Conservation (phyloP, 2,888 invertebrate genomes). For the Oscheius myriophilus region DNA sequence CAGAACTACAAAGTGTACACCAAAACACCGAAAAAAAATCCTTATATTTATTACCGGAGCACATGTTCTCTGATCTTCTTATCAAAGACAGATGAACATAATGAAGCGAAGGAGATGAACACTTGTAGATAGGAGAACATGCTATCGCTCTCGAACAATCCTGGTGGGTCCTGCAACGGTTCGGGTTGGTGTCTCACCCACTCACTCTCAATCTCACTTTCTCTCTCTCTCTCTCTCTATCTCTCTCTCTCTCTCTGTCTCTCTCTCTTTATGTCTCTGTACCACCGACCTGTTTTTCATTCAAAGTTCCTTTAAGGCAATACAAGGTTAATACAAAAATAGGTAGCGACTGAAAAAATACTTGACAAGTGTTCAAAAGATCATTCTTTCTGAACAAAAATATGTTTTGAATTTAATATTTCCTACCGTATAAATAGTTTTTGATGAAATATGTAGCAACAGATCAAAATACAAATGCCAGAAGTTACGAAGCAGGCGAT, state of each 20-base stretch:
- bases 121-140: neutral
- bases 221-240: neutral
- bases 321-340: neutral
- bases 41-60: constrained; percentile 11
- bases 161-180: constrained; percentile 6
- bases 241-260: neutral
- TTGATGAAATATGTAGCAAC: neutral
- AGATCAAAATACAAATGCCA: neutral
- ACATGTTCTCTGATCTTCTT: neutral
- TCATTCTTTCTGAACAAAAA: neutral
- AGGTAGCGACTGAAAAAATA: neutral
- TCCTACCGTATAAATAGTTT: neutral
- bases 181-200: too few relatives aligned
- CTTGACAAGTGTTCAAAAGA: neutral
- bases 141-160: constrained; percentile 10
- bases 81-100: constrained; percentile 3
- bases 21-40: too few relatives aligned
- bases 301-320: neutral
- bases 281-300: neutral
- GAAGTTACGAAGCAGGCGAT: neutral
- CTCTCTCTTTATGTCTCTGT: neutral
- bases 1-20: too few relatives aligned
- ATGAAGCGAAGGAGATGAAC: neutral
- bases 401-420: neutral
- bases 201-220: neutral